phyloP scores from a whole-genome alignment of 2,888 invertebrate species.

The Cactoblastis cactorum region DNA sequence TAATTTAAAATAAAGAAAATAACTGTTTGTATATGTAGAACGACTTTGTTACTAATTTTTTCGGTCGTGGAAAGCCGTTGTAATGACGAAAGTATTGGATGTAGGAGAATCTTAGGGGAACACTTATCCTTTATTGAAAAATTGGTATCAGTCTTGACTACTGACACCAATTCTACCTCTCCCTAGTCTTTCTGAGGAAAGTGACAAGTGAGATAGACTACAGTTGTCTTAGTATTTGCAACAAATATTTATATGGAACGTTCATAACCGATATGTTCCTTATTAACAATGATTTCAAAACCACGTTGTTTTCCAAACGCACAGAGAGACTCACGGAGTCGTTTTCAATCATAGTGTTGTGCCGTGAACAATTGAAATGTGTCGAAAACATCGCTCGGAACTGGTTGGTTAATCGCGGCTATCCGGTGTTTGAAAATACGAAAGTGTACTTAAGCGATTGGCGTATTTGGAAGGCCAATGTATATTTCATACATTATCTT shows the following conservation, averaged over 20 bases:
- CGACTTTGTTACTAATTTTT: no score
- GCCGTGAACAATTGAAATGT: constrained; percentile 34
- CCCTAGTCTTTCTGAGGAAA: no score
- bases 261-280: neutral
- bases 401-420: constrained; percentile 36
- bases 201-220: no score
- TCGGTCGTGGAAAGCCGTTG: no score
- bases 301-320: neutral
- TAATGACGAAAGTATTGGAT: no score
- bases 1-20: no score
- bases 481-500: constrained; percentile 14
- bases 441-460: constrained; percentile 21
- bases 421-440: constrained; percentile 48
- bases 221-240: no score
- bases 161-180: no score
- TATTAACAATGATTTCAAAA: neutral
- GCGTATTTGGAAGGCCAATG: constrained; percentile 8
- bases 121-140: no score
- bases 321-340: neutral
- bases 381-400: constrained; percentile 36
- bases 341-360: constrained; percentile 15
- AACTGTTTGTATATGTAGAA: no score
- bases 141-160: no score
- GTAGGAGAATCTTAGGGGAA: no score
- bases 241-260: neutral